Evolutionary conservation across 2,797 vertebrate species (phyloP), one percentile per base, ranked within the genome.

Genomic region (Telmatherina bonti): DNA sequence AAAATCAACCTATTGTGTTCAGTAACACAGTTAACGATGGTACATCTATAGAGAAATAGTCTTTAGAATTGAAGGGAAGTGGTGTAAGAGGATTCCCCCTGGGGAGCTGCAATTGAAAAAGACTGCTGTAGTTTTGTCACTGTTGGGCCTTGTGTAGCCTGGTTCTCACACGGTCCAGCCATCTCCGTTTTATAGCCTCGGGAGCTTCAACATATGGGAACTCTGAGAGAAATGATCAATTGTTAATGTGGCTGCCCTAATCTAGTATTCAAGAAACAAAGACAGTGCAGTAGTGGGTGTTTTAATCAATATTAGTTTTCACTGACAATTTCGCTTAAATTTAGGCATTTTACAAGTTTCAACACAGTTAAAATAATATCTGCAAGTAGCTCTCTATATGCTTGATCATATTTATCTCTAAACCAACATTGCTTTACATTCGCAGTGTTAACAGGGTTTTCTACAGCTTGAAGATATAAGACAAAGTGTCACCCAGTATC

Each of bases 31-130:
- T 88, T 86, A 85, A 81, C 78, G 26, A 29, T 64, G 79, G 80
- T 86, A 77, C 84, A 70, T 81, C 72, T 73, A 58, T 31, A 75
- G 65, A 80, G 79, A 91, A 87, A 74, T 12, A 29, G 67, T 61
- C 69, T 90, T 87, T 70, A 61, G 80, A 65, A 72, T 83, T 80
- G 2, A 85, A 81, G 81, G 86, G 81, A 84, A 83, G 83, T 77
- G 71, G 77, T 86, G 93, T 89, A 92, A 93, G 85, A 87, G 72
- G 89, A 92, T 86, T 89, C 88, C 82, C 92, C 85, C 87, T 1
- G 60, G 90, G 88, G 88, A 84, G 81, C 62, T 36, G 66, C 15
- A 55, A 49, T 78, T 88, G 80, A 89, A 86, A 84, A 79, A 62
- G 62, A 74, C 33, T 30, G 75, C 49, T 16, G 60, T 57, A 77